Base-by-base conservation (phyloP, 2,797 vertebrate species). In the Danionella dracula region DNA sequence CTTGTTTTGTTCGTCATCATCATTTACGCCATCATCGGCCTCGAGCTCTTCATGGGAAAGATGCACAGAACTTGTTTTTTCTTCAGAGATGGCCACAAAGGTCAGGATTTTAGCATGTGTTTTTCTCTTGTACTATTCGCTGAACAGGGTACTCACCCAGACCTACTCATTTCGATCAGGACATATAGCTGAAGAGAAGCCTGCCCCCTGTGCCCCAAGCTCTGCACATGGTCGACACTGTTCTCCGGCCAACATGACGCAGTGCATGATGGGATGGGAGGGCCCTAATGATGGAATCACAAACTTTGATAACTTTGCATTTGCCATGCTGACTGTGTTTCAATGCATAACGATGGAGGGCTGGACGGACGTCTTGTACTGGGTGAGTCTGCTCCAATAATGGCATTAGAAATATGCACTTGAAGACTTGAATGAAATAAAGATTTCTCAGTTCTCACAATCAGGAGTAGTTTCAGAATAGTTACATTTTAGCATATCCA, bases 331-430 rank as follows among this genome's bases (percentile, higher is more conserved):
- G 75, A 99, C 96, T 0, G 96, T 99, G 78, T 99, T 99, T 81
- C 96, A 99, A 83, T 99, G 96, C 84, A 99, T 99, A 86, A 99
- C 96, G n/a, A 99, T 99, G 96, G 96, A 99, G 78, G 96, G 95
- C 76, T 98, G 96, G 95, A 97, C 94, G 0, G 96, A 98, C 0
- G 95, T 97, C 12, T 86, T 99, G 0, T 99, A 99, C 86, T 98
- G 96, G 94, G 96, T 99, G 87, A 88, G 89, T 79, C 87, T 81
- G 78, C 9, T 50, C 69, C 65, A 55, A 9, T 54, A 45, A 68
- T 2, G n/a, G 13, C 48, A 41, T 27, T 27, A 27, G 6, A 27
- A 27, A 27, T 27, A 3, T 3, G 23, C 3, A 6, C 6, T 3
- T 27, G 23, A 3, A 3, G 23, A 3, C 23, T 6, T 3, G 23